phyloP scores from a whole-genome alignment of 2,113 vertebrate species.

The Axis porcinus region DNA sequence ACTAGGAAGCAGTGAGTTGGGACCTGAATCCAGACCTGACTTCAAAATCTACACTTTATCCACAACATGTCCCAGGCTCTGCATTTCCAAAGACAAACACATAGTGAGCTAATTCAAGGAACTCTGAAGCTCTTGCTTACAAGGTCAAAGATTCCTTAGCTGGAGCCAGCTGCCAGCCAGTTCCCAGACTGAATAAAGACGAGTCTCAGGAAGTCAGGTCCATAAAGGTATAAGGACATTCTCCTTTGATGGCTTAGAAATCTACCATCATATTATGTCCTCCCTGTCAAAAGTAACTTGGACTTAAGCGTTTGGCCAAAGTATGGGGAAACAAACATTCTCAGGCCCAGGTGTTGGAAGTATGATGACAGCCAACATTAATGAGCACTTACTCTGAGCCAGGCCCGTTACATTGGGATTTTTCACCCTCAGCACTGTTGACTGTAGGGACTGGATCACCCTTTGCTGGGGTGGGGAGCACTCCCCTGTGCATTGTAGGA shows the following conservation, averaged over 20 bases:
- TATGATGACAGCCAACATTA: not conserved
- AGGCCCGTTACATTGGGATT: not conserved
- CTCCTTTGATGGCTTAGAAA: not conserved
- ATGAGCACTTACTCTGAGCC: not conserved
- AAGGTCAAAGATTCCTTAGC: not conserved
- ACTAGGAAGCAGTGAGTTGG: not conserved
- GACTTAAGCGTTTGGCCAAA: not conserved
- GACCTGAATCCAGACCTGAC: not conserved
- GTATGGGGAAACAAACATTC: not conserved
- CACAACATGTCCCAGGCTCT: not conserved
- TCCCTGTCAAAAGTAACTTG: not conserved
- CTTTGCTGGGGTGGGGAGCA: not conserved
- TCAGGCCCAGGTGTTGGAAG: not conserved
- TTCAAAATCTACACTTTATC: not conserved
- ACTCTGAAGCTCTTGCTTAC: not conserved
- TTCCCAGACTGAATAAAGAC: not conserved
- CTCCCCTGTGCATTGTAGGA: not conserved
- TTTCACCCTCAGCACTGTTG: not conserved
- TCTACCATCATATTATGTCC: not conserved
- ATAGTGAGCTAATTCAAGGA: too few relatives aligned
- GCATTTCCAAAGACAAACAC: not conserved
- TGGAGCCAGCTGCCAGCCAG: not conserved
- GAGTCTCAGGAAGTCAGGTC: not conserved
- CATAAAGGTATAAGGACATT: not conserved
- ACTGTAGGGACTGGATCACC: not conserved